phyloP scores from a whole-genome alignment of 30 jellyfish, hydroid and myxozoan genomes.

The Phacellophora camtschatica region DNA sequence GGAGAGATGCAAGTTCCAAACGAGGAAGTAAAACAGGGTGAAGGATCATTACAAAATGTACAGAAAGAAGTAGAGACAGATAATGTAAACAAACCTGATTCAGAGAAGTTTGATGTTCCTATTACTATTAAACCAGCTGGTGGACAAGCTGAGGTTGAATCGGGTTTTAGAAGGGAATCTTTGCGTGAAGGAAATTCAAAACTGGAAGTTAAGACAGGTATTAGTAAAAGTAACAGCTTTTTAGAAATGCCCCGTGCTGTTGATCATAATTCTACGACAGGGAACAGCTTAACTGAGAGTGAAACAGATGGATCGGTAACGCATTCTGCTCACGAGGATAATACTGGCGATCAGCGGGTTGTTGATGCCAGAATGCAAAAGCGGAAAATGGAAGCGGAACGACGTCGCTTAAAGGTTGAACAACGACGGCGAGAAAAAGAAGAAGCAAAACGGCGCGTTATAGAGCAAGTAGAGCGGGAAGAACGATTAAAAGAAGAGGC shows the following conservation, averaged over 20 bases:
- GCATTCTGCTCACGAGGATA: slow-evolving; percentile 25
- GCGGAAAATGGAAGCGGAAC: slow-evolving; percentile 73
- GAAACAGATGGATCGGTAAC: slow-evolving; percentile 51
- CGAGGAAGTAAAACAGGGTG: not conserved
- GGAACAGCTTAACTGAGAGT: slow-evolving; percentile 24
- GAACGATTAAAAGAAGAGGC: slow-evolving; percentile 66
- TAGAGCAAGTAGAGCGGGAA: slow-evolving; percentile 70
- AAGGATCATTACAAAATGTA: not conserved
- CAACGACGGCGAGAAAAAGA: slow-evolving; percentile 57
- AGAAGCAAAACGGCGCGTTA: slow-evolving; percentile 59
- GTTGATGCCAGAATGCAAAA: slow-evolving; percentile 62
- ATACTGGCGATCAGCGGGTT: not conserved
- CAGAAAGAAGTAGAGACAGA: not conserved
- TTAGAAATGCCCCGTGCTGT: not conserved
- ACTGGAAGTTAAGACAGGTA: not conserved
- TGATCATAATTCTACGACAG: not conserved
- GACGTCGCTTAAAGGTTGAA: slow-evolving; percentile 70
- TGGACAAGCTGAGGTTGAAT: not conserved
- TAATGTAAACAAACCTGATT: not conserved
- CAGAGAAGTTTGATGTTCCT: slow-evolving; percentile 63
- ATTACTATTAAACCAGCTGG: slow-evolving; percentile 25
- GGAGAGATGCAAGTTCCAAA: not conserved
- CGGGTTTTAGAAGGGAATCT: not conserved
- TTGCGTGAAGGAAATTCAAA: not conserved
- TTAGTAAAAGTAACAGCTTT: no score